phyloP scores from a whole-genome alignment of 2,888 invertebrate species.

The Frankliniella fusca region DNA sequence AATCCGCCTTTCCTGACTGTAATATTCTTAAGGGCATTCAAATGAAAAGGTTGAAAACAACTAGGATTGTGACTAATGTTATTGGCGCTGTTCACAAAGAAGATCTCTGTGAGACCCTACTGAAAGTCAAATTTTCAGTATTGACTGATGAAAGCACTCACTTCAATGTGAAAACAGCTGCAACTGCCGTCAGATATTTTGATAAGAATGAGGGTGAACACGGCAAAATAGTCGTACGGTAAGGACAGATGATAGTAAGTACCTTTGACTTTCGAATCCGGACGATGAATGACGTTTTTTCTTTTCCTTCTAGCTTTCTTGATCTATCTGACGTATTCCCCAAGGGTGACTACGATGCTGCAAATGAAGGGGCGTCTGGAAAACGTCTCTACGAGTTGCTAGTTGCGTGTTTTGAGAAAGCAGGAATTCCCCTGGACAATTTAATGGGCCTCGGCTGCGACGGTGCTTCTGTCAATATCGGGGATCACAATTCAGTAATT shows the following conservation, averaged over 20 bases:
- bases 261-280: too few relatives aligned
- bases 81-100: slow-evolving; percentile 40
- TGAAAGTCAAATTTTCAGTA: slow-evolving; percentile 40
- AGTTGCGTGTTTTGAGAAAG: background rate
- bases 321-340: background rate
- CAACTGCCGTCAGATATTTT: slow-evolving; percentile 39
- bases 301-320: background rate
- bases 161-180: slow-evolving; percentile 35
- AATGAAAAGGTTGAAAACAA: slow-evolving; percentile 37
- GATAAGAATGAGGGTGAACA: background rate
- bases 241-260: too few relatives aligned
- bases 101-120: slow-evolving; percentile 38
- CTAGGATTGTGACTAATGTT: slow-evolving; percentile 39
- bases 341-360: background rate
- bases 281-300: too few relatives aligned
- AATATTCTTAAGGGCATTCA: slow-evolving; percentile 35
- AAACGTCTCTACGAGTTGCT: background rate
- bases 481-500: background rate
- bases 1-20: slow-evolving; percentile 37
- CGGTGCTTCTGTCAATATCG: background rate
- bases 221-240: background rate
- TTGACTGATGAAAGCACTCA: slow-evolving; percentile 42
- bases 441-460: background rate
- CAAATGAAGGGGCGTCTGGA: background rate
- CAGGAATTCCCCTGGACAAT: background rate